Conservation (phyloP, 2,113 vertebrate genomes). For the Coptodon rendalli region DNA sequence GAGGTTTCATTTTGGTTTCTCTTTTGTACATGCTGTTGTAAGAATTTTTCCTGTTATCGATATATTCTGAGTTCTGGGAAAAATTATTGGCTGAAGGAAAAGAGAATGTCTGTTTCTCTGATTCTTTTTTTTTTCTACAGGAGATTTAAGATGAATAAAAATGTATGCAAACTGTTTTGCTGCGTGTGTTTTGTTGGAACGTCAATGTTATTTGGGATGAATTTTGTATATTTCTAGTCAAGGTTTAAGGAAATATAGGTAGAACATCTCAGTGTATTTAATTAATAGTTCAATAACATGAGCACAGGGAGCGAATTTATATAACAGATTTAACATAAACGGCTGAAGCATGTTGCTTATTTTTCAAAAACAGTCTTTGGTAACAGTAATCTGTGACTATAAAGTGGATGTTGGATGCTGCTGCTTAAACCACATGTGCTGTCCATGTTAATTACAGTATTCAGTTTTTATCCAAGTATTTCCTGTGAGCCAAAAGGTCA, state of each 20-base stretch:
- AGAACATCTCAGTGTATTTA: not conserved
- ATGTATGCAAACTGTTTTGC: constrained; percentile 58
- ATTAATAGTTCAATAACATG: not conserved
- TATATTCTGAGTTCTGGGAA: constrained; percentile 58
- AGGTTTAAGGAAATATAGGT: not conserved
- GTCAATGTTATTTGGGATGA: not conserved
- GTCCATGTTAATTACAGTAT: not conserved
- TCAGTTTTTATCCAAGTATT: not conserved
- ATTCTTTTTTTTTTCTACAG: constrained; percentile 67
- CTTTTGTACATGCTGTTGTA: constrained; percentile 71
- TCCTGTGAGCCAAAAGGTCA: not conserved
- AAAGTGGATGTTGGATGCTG: not conserved
- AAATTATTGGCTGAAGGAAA: constrained; percentile 59
- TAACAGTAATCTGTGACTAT: not conserved
- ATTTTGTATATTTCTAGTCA: not conserved
- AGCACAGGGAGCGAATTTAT: not conserved
- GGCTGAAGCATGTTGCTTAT: not conserved
- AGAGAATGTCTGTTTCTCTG: constrained; percentile 64
- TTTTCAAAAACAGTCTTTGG: not conserved
- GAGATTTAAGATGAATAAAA: constrained; percentile 71
- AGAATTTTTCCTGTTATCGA: constrained; percentile 55
- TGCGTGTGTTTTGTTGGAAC: not conserved
- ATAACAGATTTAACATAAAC: not conserved
- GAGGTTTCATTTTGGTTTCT: constrained; percentile 51
- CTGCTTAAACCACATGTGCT: not conserved